Evolutionary conservation across 2,113 vertebrate genomes (phyloP), one percentile per base, ranked within the genome.

Genomic region (Dromiciops gliroides): DNA sequence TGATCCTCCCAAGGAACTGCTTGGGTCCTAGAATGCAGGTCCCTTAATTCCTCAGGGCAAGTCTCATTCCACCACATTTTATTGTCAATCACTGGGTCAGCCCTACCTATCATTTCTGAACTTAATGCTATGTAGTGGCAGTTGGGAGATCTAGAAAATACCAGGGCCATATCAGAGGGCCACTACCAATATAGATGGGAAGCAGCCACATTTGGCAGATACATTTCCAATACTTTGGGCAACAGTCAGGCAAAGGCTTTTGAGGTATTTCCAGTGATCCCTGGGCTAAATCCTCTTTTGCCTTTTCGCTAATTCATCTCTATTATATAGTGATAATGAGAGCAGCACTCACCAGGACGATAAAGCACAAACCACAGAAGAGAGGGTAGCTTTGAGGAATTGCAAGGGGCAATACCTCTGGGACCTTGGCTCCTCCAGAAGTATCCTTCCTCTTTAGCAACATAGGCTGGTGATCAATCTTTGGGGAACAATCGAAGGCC

Each of bases 381-480:
- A 95, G 93, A 67, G 25, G 48, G 91, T 90, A 96, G 93, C 92
- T 94, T 28, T 0, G 89, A 94, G 94, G 48, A 93, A 96, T 94
- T 91, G 95, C 48, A 94, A 90, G 75, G 94, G 31, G 50, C 89
- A 31, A 96, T 75, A 75, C 95, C 92, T 56, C 12, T 28, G 96
- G 95, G 96, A 94, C 67, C n/a, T 1, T 8, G 14, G 37, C 0
- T 51, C 94, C 93, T 97, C 95, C 90, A 49, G 49, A 93, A 50
- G 12, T 24, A 7, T 91, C 50, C 31, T 91, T 95, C 91, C 95
- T 96, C 97, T 97, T 97, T 96, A 97, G 97, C 94, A 50, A 90
- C 94, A 11, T n/a, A 94, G 92, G 90, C 53, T 50, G 92, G 50
- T 47, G 0, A 89, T 94, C 95, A 50, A 89, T n/a, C 50, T 56